phyloP scores from a whole-genome alignment of 2,113 vertebrate genomes.

The Platanista minor region DNA sequence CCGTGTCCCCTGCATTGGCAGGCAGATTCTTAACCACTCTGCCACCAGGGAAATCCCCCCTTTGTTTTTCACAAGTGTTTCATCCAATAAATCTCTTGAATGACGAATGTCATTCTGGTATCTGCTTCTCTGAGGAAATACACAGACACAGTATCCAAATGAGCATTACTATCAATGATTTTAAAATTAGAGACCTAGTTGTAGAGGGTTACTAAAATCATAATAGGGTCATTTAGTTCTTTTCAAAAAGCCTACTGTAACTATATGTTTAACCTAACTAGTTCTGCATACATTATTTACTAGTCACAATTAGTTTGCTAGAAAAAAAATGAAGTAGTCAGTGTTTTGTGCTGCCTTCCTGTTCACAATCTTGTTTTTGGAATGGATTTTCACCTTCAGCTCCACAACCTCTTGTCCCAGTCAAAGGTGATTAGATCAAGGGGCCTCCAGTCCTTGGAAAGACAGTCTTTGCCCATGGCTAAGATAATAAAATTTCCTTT shows the following conservation, averaged over 20 bases:
- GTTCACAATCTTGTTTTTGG: not conserved
- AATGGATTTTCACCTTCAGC: not conserved
- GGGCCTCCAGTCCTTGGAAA: not conserved
- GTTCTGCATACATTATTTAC: not conserved
- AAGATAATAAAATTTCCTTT: not conserved
- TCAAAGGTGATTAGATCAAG: not conserved
- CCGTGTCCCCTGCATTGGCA: too few species aligned
- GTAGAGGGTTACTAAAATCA: not conserved
- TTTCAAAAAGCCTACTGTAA: not conserved
- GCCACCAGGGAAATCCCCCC: too few species aligned
- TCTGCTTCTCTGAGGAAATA: not conserved
- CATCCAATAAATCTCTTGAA: not conserved
- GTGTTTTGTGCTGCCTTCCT: not conserved
- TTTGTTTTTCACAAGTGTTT: not conserved
- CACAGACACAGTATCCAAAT: not conserved
- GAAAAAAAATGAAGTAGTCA: not conserved
- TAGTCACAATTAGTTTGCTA: not conserved
- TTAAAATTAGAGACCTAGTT: not conserved
- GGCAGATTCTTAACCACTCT: too few species aligned
- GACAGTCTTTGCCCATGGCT: not conserved
- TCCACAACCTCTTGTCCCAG: not conserved
- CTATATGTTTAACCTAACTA: not conserved
- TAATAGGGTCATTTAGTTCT: not conserved
- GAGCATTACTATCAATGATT: not conserved
- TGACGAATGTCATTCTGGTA: not conserved